Evolutionary conservation across 2,113 vertebrate genomes (phyloP).

Genomic region (Stegastes partitus): DNA sequence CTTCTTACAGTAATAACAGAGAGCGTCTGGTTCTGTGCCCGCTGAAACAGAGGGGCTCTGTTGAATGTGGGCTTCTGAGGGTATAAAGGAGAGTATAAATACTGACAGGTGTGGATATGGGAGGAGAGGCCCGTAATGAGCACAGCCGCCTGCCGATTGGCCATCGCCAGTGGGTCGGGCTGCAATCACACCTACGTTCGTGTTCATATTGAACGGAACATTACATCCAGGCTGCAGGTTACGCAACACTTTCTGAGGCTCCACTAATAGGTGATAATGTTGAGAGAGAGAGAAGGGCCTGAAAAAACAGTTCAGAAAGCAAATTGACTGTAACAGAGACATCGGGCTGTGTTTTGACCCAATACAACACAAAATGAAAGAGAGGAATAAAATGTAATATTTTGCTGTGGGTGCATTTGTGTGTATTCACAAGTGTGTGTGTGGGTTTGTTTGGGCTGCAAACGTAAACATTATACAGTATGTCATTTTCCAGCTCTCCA

Average conservation of each 20-base stretch:
- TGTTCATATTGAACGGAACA: conserved; percentile 70
- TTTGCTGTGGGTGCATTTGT: conserved; percentile 6
- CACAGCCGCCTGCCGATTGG: conserved; percentile 61
- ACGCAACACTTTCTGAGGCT: conserved; percentile 68
- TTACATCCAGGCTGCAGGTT: conserved; percentile 66
- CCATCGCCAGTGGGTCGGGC: conserved; percentile 44
- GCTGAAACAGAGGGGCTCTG: conserved; percentile 76
- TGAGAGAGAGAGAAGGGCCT: conserved; percentile 12
- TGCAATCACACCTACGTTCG: conserved; percentile 67
- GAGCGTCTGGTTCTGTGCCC: conserved; percentile 32
- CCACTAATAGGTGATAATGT: conserved; percentile 58
- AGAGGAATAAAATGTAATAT: background rate
- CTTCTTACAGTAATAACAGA: conserved; percentile 43
- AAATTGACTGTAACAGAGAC: conserved; percentile 31
- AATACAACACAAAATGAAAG: conserved; percentile 36
- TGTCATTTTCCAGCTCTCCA: conserved; percentile 22
- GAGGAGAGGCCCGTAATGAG: conserved; percentile 72
- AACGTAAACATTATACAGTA: conserved; percentile 42
- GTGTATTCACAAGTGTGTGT: conserved; percentile 26
- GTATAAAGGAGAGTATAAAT: conserved; percentile 61
- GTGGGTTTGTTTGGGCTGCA: conserved; percentile 55
- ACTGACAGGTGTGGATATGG: conserved; percentile 75
- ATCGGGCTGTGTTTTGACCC: conserved; percentile 18
- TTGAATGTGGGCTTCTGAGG: conserved; percentile 57
- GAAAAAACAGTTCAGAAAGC: conserved; percentile 44